A percentile compares a stretch with the other conserved stretches of the same genome.
Evolutionary conservation across 2,797 vertebrate species (phyloP).

Genomic region (Pipistrellus pipistrellus): DNA sequence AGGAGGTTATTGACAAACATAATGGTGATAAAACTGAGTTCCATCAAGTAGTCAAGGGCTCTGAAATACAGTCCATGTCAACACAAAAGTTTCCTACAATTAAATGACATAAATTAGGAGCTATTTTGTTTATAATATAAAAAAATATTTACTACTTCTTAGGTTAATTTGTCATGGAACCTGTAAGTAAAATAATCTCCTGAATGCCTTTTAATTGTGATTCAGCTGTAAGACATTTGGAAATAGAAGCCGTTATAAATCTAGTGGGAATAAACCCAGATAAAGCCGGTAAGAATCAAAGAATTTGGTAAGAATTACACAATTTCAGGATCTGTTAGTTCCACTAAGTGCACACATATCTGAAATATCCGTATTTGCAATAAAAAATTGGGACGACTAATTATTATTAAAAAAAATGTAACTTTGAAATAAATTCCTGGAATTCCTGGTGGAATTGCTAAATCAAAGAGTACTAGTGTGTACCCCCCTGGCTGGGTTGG

Average conservation of each 20-base stretch:
- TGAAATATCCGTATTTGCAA: background rate
- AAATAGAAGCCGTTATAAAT: constrained; percentile 50
- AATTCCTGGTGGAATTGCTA: background rate
- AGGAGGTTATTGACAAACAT: constrained; percentile 28
- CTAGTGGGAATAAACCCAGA: constrained; percentile 11
- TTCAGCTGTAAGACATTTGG: constrained; percentile 43
- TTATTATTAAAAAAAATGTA: background rate
- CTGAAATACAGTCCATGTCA: constrained; percentile 15
- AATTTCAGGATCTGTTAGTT: background rate
- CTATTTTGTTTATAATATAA: constrained; percentile 50
- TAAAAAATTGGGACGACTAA: constrained; percentile 27
- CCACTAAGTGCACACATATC: background rate
- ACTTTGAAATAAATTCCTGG: constrained; percentile 20
- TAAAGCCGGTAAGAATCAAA: background rate
- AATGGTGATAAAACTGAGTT: constrained; percentile 28
- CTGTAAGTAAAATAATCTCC: constrained; percentile 29
- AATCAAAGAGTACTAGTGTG: background rate
- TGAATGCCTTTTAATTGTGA: constrained; percentile 57
- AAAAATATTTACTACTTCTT: constrained; percentile 30
- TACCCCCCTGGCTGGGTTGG: too few relatives aligned
- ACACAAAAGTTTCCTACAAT: constrained; percentile 14
- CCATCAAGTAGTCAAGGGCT: constrained; percentile 46
- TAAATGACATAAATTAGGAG: constrained; percentile 31
- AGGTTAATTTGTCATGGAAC: constrained; percentile 19
- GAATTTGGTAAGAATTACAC: constrained; percentile 1